phyloP scores from a whole-genome alignment of 1,140 invertebrate genomes.

The Drosophila persimilis region DNA sequence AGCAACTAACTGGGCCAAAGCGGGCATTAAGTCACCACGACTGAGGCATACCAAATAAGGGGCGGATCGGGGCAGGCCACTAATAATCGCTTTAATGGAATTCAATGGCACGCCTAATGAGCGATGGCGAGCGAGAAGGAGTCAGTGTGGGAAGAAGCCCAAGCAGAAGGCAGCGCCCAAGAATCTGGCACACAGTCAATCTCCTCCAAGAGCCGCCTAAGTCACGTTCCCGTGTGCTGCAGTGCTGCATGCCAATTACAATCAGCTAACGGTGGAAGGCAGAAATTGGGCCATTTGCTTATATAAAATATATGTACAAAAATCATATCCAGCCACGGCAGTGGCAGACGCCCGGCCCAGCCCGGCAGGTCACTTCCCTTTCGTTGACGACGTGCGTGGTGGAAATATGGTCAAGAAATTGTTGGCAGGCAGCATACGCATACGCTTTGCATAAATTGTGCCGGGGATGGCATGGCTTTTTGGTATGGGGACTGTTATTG shows the following conservation, averaged over 20 bases:
- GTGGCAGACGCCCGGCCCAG: background rate
- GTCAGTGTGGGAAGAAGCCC: slow-evolving; percentile 1
- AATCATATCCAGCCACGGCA: slow-evolving; percentile 62
- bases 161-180: slow-evolving; percentile 17
- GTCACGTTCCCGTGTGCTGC: slow-evolving; percentile 35
- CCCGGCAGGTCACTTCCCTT: slow-evolving; percentile 69
- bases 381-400: slow-evolving; percentile 68
- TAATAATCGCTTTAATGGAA: slow-evolving; percentile 49
- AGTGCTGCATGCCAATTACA: slow-evolving; percentile 67
- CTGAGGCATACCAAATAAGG: slow-evolving; percentile 71
- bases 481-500: slow-evolving; percentile 46
- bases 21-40: slow-evolving; percentile 67
- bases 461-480: slow-evolving; percentile 4
- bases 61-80: slow-evolving; percentile 8
- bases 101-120: slow-evolving; percentile 50
- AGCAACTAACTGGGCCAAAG: slow-evolving; percentile 71
- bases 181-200: slow-evolving; percentile 74
- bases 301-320: slow-evolving; percentile 71
- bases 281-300: slow-evolving; percentile 73
- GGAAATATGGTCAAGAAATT: slow-evolving; percentile 80
- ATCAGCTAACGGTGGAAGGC: slow-evolving; percentile 55
- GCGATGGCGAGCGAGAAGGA: slow-evolving; percentile 21
- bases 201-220: slow-evolving; percentile 40
- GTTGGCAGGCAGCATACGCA: slow-evolving; percentile 62
- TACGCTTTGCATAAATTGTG: slow-evolving; percentile 73